Evolutionary conservation across 2,113 vertebrate genomes (phyloP), one percentile per base, ranked within the genome.

Genomic region (Hiodon alosoides): DNA sequence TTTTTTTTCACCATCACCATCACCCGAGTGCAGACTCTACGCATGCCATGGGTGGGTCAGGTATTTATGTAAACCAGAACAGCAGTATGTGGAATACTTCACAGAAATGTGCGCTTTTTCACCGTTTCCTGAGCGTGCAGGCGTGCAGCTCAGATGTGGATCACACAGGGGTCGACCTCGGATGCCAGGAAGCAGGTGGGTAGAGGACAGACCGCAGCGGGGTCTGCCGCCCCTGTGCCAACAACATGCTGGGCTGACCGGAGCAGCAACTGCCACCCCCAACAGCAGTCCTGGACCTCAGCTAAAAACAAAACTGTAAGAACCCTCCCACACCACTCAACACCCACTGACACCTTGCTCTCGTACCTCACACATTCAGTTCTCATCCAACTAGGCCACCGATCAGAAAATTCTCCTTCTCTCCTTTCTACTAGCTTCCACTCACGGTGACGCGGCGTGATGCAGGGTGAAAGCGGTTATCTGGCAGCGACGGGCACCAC

Each of bases 391-490:
- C 48, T 13, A 58, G 48, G 50, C 74, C 67, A 47, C 47, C 61
- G 53, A 51, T 58, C 64, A 8, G 47, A 4, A 13, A n/a, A 16
- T 60, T 59, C 50, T 75, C 54, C 17, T 14, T 55, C 3, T 57
- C 51, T 7, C 31, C 64, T 54, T 65, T 62, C 59, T 73, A 60
- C 10, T 54, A 46, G 65, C 53, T 48, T 60, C 65, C 61, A 72
- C 60, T 11, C 52, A 78, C 14, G 4, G 54, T 31, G 57, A 48
- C 31, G 17, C 16, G 11, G n/a, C 48, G 52, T 4, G 76, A 81
- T 73, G 79, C 48, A 13, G 77, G 78, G 67, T 78, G 51, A 46
- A 17, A 13, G 54, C 31, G 17, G 31, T 31, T 31, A 31, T 31
- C 31, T 31, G 31, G 31, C 31, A 31, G 31, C 31, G 31, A 31